Evolutionary conservation across 2,113 vertebrate genomes (phyloP).

Genomic region (Callocephalon fimbriatum): DNA sequence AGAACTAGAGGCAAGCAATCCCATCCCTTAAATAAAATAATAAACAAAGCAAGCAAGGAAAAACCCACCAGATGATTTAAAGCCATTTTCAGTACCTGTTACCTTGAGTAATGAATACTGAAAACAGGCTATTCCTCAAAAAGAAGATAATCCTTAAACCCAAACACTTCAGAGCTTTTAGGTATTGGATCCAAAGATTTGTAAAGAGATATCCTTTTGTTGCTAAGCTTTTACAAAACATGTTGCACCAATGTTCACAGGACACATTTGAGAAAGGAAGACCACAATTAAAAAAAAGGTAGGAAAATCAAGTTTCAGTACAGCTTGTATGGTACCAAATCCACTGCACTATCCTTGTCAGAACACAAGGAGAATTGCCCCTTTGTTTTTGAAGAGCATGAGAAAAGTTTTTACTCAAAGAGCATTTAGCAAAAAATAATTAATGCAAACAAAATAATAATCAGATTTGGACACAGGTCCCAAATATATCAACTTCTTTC

Average conservation of each 20-base stretch:
- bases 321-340: background rate
- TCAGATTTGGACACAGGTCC: background rate
- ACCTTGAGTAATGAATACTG: background rate
- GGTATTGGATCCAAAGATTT: background rate
- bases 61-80: background rate
- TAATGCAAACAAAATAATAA: background rate
- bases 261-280: background rate
- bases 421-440: background rate
- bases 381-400: background rate
- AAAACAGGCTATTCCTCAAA: background rate
- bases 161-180: background rate
- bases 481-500: background rate
- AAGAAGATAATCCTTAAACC: background rate
- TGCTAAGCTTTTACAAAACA: background rate
- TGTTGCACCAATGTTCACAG: background rate
- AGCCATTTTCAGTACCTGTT: background rate
- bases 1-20: background rate
- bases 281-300: background rate
- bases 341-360: fast-evolving
- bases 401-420: background rate
- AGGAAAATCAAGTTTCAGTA: background rate
- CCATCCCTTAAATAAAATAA: background rate
- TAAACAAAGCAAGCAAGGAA: background rate
- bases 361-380: fast-evolving
- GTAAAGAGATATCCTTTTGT: background rate